Conservation (phyloP, 1,140 invertebrate genomes). For the Akabosia matsudoensis region DNA sequence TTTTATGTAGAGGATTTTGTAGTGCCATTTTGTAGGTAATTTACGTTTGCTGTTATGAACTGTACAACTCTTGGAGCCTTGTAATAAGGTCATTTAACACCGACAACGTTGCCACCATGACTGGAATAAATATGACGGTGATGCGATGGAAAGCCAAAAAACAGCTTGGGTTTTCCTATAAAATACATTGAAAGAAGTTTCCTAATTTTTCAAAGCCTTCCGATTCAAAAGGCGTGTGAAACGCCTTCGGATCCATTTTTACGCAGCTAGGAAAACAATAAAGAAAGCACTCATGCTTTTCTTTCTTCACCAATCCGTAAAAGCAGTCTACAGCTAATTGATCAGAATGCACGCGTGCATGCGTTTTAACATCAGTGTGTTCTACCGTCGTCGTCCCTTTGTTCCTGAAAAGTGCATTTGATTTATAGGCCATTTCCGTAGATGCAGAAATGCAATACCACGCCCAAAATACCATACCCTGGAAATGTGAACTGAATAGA, state of each 20-base stretch:
- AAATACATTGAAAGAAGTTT: too few species aligned
- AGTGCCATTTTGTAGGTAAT: not conserved
- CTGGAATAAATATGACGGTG: not conserved
- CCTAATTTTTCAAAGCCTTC: too few species aligned
- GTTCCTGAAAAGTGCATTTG: slow-evolving; percentile 12
- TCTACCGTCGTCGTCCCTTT: not conserved
- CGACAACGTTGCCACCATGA: not conserved
- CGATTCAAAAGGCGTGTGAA: not conserved
- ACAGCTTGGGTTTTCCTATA: too few species aligned
- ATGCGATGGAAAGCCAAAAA: too few species aligned
- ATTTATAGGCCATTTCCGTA: slow-evolving; percentile 5
- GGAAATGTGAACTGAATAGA: not conserved
- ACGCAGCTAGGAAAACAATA: not conserved
- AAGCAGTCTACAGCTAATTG: not conserved
- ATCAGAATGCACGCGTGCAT: not conserved
- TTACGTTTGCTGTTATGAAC: not conserved
- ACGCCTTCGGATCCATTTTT: not conserved
- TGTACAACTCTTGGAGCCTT: not conserved
- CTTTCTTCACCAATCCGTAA: not conserved
- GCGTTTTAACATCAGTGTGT: not conserved
- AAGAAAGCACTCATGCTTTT: not conserved
- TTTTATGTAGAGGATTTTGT: too few species aligned
- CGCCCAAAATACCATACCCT: not conserved
- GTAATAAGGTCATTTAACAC: not conserved
- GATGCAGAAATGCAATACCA: slow-evolving; percentile 12